Base-by-base conservation (phyloP, 2,888 invertebrate species). In the Cataglyphis rosenhaueri region DNA sequence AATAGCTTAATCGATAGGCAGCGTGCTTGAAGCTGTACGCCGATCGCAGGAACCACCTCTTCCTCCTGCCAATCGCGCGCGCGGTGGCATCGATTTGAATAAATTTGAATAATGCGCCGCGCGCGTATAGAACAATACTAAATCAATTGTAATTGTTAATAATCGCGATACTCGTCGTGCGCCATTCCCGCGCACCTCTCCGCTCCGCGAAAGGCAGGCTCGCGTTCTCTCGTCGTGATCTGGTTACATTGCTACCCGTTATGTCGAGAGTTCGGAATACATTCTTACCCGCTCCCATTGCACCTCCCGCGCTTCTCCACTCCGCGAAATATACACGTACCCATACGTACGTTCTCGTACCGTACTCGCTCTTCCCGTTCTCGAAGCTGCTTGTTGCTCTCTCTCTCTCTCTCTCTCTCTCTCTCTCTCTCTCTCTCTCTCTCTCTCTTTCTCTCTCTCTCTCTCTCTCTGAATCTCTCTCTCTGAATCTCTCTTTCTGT, bases 91-190 rank as follows among this genome's bases (percentile, higher is more conserved):
- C 81, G 85, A 92, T 92, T 92, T 91, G 86, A 92, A 92, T 92
- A 91, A 91, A 92, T 93, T 91, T 93, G 87, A 93, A 93, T 92
- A 92, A 91, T 91, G 89, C 89, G 85, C 83, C 84, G 81, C 85
- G 84, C 86, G 83, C 82, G 83, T 81, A 55, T 74, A 86, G 89
- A 91, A 92, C 92, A 90, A 91, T 91, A 87, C 90, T 89, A 91
- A 92, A 92, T 92, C 92, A 91, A 92, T 93, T 91, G 90, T 92
- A 92, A 92, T 92, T 92, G 92, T 93, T 93, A 92, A 92, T 92
- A 93, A 93, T 92, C 92, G 91, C 91, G 89, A 91, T 89, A 81
- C 79, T 78, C 82, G 84, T 84, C 74, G 81, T 61, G 12, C 81
- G 76, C 12, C 18, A 38, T 48, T 73, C 38, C 55, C 71, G n/a